Percentiles rank a stretch among this genome's conserved stretches.
Conservation (phyloP, 2,888 invertebrate genomes). For the Stomorhina lunata region DNA sequence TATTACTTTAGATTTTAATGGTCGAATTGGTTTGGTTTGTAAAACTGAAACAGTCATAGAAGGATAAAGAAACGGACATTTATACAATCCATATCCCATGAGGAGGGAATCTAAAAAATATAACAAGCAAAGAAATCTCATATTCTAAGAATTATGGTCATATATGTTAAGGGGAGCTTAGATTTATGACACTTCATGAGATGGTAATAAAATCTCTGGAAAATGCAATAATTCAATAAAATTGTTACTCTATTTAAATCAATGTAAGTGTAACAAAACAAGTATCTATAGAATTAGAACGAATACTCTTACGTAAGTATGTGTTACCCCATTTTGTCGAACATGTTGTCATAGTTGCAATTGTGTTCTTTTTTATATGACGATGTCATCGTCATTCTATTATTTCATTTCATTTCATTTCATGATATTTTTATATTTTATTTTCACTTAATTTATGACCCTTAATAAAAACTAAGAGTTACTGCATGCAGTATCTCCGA, state of each 20-base stretch:
- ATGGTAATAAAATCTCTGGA: neutral
- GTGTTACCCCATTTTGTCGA: neutral
- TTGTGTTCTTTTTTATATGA: neutral
- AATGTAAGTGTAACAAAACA: neutral
- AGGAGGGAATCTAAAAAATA: neutral
- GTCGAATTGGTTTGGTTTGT: neutral
- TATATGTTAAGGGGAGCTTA: neutral
- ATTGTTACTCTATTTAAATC: neutral
- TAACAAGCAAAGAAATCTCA: neutral
- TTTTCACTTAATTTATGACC: slow-evolving; percentile 59
- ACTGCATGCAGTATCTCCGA: too few relatives aligned
- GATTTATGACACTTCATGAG: neutral
- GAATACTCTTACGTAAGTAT: neutral
- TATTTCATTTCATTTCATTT: neutral
- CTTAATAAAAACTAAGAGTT: slow-evolving; percentile 52
- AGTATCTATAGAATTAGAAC: neutral
- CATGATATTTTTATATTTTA: slow-evolving; percentile 31
- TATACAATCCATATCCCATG: too few relatives aligned
- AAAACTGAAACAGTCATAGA: too few relatives aligned
- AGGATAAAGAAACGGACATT: too few relatives aligned
- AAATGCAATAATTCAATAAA: neutral
- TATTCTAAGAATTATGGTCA: neutral
- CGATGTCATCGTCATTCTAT: neutral
- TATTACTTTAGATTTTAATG: neutral
- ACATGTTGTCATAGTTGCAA: slow-evolving; percentile 22